Base-by-base conservation (phyloP, 1,140 invertebrate species). In the Neuroterus valhalla region DNA sequence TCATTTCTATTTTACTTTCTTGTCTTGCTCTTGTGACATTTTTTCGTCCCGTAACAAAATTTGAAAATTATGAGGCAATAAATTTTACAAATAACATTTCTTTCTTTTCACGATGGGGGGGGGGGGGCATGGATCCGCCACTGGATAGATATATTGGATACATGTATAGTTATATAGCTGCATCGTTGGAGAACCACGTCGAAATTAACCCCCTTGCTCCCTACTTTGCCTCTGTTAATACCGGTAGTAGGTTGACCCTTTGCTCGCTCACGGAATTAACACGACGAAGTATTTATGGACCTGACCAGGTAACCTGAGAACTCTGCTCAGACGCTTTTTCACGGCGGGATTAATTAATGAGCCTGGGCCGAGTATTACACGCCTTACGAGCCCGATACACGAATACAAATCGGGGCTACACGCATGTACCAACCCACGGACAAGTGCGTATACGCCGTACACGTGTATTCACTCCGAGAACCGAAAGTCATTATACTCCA, bases 221-320 rank as follows among this genome's bases (percentile, higher is more conserved):
- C 11, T 42, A 66, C 62, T 66, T 81, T 75, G 78, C 78, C 80
- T 80, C 76, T 72, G 82, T 85, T 84, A 88, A 87, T 86, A 88
- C 86, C 87, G 79, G 87, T 88, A 88, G 87, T 88, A 80, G 80
- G 78, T 81, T 75, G 77, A 79, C 76, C 79, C 84, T 68, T 78
- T 83, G 82, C 85, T 84, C 82, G 80, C 85, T 82, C 86, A 83
- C 81, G 84, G 85, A 85, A 86, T 88, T 87, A 85, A 86, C 85
- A 86, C 85, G 75, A 42, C 19, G 72, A 55, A 46, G 71, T 76
- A 76, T 78, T 78, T 76, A 76, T 74, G 71, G 68, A 52, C 71
- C 66, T 67, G 38, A 17, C n/a, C 68, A 75, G 77, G 74, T 76
- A 78, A 78, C 74, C 66, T 71, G 71, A 78, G 74, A 66, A 70